phyloP scores from a whole-genome alignment of 30 jellyfish, hydroid and myxozoan species.

The Hydractinia echinata region DNA sequence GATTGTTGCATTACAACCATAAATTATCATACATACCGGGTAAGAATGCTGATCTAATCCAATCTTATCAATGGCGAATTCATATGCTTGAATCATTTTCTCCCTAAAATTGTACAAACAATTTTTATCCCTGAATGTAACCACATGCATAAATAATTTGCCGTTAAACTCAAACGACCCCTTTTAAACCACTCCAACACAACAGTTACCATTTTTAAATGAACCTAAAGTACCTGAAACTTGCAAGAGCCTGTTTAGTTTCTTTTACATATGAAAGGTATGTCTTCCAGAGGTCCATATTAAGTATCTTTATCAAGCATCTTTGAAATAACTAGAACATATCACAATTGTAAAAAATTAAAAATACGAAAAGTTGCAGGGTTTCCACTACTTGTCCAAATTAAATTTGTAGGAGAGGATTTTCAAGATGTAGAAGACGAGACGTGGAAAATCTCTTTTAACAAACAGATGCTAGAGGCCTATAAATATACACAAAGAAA shows the following conservation, averaged over 20 bases:
- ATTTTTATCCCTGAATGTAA: too few relatives aligned
- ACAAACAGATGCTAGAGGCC: background rate
- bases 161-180: too few relatives aligned
- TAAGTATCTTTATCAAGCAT: slow-evolving; percentile 71
- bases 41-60: slow-evolving; percentile 88
- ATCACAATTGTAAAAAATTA: background rate
- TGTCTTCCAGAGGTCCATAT: slow-evolving; percentile 89
- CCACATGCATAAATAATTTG: too few relatives aligned
- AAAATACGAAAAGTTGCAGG: background rate
- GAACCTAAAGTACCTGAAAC: slow-evolving; percentile 58
- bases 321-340: slow-evolving; percentile 74
- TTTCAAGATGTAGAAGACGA: background rate
- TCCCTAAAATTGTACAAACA: slow-evolving; percentile 43
- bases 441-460: background rate
- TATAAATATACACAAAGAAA: background rate
- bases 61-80: slow-evolving; percentile 94
- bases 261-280: slow-evolving; percentile 87
- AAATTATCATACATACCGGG: slow-evolving; percentile 55
- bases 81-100: slow-evolving; percentile 97
- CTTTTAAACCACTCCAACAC: too few relatives aligned
- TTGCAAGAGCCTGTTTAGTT: slow-evolving; percentile 81
- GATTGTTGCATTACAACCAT: background rate
- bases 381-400: background rate
- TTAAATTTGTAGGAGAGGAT: too few relatives aligned
- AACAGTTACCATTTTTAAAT: background rate